Conservation (phyloP, 2,797 vertebrate genomes). For the Chanos chanos region DNA sequence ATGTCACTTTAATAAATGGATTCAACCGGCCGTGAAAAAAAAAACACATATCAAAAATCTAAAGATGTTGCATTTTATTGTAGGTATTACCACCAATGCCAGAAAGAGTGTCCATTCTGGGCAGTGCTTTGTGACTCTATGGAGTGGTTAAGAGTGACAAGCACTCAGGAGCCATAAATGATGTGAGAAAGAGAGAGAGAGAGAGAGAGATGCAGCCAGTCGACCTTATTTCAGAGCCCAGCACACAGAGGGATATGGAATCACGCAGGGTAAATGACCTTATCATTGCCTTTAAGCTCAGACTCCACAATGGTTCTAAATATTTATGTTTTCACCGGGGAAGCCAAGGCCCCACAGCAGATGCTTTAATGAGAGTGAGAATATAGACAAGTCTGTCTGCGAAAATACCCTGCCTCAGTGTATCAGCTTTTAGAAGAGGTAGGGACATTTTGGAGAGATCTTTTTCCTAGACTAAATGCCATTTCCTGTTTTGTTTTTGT, state of each 20-base stretch:
- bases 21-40: too few species aligned
- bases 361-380: conserved; percentile 27
- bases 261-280: conserved; percentile 46
- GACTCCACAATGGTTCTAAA: conserved; percentile 38
- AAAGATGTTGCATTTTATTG: too few species aligned
- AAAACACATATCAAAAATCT: too few species aligned
- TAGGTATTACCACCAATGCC: too few species aligned
- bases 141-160: not conserved
- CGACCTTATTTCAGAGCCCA: conserved; percentile 17
- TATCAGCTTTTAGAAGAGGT: too few species aligned
- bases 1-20: too few species aligned
- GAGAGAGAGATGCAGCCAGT: not conserved
- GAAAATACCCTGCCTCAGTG: too few species aligned
- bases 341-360: conserved; percentile 20
- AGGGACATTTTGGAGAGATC: too few species aligned
- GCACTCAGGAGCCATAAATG: conserved; percentile 4
- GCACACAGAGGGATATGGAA: conserved; percentile 25
- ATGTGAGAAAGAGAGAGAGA: not conserved
- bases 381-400: not conserved
- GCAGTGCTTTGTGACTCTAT: not conserved
- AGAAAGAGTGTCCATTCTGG: too few species aligned
- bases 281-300: conserved; percentile 44
- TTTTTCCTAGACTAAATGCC: too few species aligned
- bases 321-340: conserved; percentile 43
- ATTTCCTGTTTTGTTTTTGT: too few species aligned